Percentiles rank a stretch among this genome's conserved stretches.
These are phyloP conservation scores for Fratercula arctica DNA, from an alignment of 2,797 vertebrate species.

Conservation along the genomic window DNA sequence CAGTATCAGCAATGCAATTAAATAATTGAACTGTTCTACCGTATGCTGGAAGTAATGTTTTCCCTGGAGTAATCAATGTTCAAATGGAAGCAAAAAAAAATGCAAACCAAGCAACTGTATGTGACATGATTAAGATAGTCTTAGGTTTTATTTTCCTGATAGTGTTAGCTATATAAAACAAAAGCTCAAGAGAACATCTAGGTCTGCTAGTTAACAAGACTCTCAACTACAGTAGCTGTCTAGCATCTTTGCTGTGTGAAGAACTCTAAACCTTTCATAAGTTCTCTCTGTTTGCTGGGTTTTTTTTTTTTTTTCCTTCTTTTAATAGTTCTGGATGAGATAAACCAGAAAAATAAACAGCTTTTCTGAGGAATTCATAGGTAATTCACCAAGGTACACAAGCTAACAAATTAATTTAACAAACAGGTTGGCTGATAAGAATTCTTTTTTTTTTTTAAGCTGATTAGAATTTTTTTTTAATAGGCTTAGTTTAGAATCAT, in stretches of 20 bases:
- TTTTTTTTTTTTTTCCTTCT: not conserved
- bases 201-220: not conserved
- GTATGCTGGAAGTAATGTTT: not conserved
- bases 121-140: not conserved
- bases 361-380: not conserved
- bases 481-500: not conserved
- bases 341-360: not conserved
- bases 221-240: not conserved
- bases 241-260: not conserved
- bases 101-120: not conserved
- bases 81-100: not conserved
- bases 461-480: not conserved
- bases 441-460: not conserved
- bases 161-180: not conserved
- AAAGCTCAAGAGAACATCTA: not conserved
- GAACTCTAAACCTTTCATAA: not conserved
- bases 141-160: not conserved
- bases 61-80: constrained; percentile 6
- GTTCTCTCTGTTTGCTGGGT: not conserved
- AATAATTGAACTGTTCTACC: not conserved
- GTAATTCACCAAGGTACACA: not conserved
- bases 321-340: not conserved
- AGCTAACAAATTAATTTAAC: not conserved
- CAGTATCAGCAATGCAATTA: not conserved
- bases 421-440: not conserved